Percentiles rank a stretch among this genome's conserved stretches.
Conservation (phyloP, 2,888 invertebrate species). For the Drosophila fulvimacula region DNA sequence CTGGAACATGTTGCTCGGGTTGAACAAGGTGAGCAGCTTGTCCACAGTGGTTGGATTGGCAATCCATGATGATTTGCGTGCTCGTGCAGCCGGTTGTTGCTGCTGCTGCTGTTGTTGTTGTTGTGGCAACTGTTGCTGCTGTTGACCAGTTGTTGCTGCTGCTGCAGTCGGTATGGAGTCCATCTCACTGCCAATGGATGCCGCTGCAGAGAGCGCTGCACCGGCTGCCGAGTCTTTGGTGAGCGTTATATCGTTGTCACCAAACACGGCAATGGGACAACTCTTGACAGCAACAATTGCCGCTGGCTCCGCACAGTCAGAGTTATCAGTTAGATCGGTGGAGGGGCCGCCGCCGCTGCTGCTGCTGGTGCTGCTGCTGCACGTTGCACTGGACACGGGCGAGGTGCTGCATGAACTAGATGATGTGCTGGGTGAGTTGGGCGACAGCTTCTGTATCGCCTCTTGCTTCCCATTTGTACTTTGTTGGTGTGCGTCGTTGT, state of each 20-base stretch:
- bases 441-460: slow-evolving; percentile 36
- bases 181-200: slow-evolving; percentile 16
- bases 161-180: slow-evolving; percentile 7
- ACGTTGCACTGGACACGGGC: slow-evolving; percentile 56
- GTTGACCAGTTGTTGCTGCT: slow-evolving; percentile 1
- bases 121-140: slow-evolving; percentile 5
- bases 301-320: slow-evolving; percentile 3
- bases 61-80: slow-evolving; percentile 88
- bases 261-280: slow-evolving; percentile 80
- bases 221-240: slow-evolving; percentile 75
- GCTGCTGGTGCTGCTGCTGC: slow-evolving; percentile 52
- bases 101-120: background rate
- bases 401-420: slow-evolving; percentile 68
- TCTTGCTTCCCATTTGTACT: slow-evolving; percentile 40
- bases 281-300: slow-evolving; percentile 35
- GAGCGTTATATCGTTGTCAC: slow-evolving; percentile 81
- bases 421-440: slow-evolving; percentile 50
- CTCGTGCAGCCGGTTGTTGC: slow-evolving; percentile 68
- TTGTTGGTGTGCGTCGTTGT: slow-evolving; percentile 37
- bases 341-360: slow-evolving; percentile 39
- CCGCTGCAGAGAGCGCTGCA: slow-evolving; percentile 59
- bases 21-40: slow-evolving; percentile 88
- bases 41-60: slow-evolving; percentile 88
- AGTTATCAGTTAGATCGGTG: slow-evolving; percentile 30
- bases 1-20: slow-evolving; percentile 87